These are phyloP conservation scores for Pollimyrus isidori DNA, from an alignment of 2,113 vertebrate species.

Conservation along the genomic window DNA sequence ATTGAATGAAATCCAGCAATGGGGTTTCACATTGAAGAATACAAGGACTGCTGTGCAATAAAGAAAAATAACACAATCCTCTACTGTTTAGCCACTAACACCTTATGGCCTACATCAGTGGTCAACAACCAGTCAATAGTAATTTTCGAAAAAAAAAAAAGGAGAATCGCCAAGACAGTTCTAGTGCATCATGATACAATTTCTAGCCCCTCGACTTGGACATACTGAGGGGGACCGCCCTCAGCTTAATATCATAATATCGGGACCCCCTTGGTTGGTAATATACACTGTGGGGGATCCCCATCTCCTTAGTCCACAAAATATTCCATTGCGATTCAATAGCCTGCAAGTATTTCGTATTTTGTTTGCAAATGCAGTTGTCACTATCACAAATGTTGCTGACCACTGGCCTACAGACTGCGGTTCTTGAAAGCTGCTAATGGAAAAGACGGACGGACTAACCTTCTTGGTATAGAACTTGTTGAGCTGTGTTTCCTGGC, in stretches of 20 bases:
- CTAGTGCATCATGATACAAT: neutral
- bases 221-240: neutral
- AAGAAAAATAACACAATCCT: neutral
- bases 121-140: neutral
- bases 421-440: neutral
- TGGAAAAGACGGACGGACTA: accelerated
- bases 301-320: neutral
- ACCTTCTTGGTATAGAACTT: constrained; percentile 99
- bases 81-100: neutral
- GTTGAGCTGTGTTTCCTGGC: constrained; percentile 94
- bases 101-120: neutral
- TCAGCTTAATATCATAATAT: neutral
- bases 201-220: neutral
- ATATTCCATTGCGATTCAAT: neutral
- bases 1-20: neutral
- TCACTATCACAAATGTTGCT: neutral
- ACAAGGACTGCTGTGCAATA: neutral
- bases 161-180: neutral
- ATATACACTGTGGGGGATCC: neutral
- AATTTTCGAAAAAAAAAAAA: neutral
- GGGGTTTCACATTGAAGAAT: neutral
- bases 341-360: neutral
- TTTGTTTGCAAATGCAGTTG: neutral
- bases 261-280: neutral
- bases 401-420: neutral